Evolutionary conservation across 2,888 invertebrate species (phyloP), one percentile per base, ranked within the genome.

Genomic region (Himalopsyche tibetana): DNA sequence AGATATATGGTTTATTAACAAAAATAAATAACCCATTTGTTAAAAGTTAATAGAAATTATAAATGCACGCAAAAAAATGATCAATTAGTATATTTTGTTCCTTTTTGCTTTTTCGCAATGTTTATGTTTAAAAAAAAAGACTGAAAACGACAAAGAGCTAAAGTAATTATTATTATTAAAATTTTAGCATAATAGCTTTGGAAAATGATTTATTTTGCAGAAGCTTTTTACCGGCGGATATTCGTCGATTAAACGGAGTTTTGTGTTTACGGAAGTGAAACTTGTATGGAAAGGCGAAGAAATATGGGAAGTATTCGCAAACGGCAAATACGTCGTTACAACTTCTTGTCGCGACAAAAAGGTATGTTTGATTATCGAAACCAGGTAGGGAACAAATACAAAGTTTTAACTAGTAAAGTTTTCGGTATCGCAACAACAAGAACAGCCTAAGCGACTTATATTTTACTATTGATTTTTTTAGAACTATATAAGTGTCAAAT

Each of bases 241-340:
- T 36, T 74, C 74, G 12, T 74, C 74, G 74, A 28, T 74, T 74
- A 74, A 74, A 36, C 74, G 74, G 74, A 74, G 36, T 74, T 69
- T 74, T 28, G 36, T 74, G 74, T 74, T 74, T 74, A 74, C 74
- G 74, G 74, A 74, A 74, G 74, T 74, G 36, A 74, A 74, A 74
- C 74, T 74, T 36, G 36, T 74, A 36, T 36, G 74, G 74, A 19
- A 63, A 8, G 38, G 74, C 19, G 28, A 74, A 74, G 74, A 74
- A 74, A 74, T 74, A 74, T 74, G 38, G 74, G 36, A 36, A 74
- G 74, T 36, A 36, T 74, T 74, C 74, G 74, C 74, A 74, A 74
- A 74, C 74, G 74, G 74, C 74, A 74, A 74, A 74, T 74, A 74
- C 74, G 74, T 74, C 74, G 74, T 74, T 74, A 74, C 74, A 74